phyloP scores from a whole-genome alignment of 64 coral and sea anemone genomes.

The Stichodactyla mertensii region DNA sequence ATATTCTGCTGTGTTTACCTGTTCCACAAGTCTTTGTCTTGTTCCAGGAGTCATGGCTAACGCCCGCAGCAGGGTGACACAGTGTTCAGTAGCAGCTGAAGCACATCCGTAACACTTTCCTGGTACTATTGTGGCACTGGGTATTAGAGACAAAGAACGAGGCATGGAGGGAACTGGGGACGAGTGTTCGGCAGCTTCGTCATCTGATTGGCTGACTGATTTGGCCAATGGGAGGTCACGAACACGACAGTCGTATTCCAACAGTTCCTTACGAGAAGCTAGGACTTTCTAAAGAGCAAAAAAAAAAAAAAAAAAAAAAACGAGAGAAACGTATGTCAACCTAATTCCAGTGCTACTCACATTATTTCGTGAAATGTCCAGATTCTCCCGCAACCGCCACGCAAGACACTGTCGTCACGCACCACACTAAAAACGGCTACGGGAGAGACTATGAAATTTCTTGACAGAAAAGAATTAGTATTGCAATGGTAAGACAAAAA shows the following conservation, averaged over 20 bases:
- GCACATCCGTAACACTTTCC: constrained; percentile 93
- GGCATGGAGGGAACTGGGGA: constrained; percentile 24
- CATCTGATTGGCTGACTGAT: constrained; percentile 22
- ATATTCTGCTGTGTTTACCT: constrained; percentile 29
- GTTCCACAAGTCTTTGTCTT: constrained; percentile 80
- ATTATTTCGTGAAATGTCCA: too few relatives aligned
- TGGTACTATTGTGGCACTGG: constrained; percentile 51
- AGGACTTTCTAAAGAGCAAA: constrained; percentile 72
- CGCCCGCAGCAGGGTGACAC: constrained; percentile 86
- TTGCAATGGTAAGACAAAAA: too few relatives aligned
- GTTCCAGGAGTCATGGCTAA: constrained; percentile 89
- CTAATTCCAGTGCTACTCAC: background rate
- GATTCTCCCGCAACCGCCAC: too few relatives aligned
- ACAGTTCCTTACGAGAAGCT: constrained; percentile 86
- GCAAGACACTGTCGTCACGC: too few relatives aligned
- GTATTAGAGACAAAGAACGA: constrained; percentile 56
- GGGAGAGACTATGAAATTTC: too few relatives aligned
- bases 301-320: too few relatives aligned
- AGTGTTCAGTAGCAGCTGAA: constrained; percentile 94
- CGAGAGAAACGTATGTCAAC: background rate
- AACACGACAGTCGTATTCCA: constrained; percentile 89
- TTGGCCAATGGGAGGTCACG: constrained; percentile 50
- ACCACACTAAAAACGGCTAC: too few relatives aligned
- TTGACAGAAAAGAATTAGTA: too few relatives aligned
- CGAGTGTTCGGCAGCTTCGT: background rate